Conservation (phyloP, 23 tunicate species). For the Trididemnum miniatum region DNA sequence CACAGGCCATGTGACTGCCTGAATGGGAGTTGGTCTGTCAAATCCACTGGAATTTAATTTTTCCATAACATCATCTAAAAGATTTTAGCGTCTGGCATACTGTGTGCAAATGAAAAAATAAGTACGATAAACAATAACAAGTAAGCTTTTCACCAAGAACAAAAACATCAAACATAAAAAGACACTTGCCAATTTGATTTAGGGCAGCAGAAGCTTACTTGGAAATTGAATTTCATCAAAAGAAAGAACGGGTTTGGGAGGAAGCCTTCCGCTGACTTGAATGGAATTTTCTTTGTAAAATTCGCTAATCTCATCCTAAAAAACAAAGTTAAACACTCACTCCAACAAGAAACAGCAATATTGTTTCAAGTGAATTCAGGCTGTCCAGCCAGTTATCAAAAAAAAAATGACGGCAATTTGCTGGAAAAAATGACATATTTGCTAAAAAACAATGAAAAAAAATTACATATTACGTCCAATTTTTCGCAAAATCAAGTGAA, state of each 20-base stretch:
- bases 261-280: constrained; percentile 14
- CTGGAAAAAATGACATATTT: too few relatives aligned
- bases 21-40: constrained; percentile 82
- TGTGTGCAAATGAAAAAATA: too few relatives aligned
- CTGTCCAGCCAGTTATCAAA: too few relatives aligned
- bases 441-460: too few relatives aligned
- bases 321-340: too few relatives aligned
- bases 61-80: constrained; percentile 3
- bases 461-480: too few relatives aligned
- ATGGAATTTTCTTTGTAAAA: constrained; percentile 37
- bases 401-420: too few relatives aligned
- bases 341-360: too few relatives aligned
- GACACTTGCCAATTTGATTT: background rate
- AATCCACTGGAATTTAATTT: constrained; percentile 24
- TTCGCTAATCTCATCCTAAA: constrained; percentile 38
- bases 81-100: background rate
- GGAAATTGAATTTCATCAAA: constrained; percentile 47
- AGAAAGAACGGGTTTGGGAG: constrained; percentile 42
- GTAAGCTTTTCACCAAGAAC: too few relatives aligned
- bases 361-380: too few relatives aligned
- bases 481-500: too few relatives aligned
- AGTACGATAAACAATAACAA: too few relatives aligned
- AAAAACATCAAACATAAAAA: background rate
- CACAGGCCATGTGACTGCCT: constrained; percentile 70
- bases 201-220: constrained; percentile 13